Conservation (phyloP, 2,797 vertebrate species). For the Sebastolobus altivelis region DNA sequence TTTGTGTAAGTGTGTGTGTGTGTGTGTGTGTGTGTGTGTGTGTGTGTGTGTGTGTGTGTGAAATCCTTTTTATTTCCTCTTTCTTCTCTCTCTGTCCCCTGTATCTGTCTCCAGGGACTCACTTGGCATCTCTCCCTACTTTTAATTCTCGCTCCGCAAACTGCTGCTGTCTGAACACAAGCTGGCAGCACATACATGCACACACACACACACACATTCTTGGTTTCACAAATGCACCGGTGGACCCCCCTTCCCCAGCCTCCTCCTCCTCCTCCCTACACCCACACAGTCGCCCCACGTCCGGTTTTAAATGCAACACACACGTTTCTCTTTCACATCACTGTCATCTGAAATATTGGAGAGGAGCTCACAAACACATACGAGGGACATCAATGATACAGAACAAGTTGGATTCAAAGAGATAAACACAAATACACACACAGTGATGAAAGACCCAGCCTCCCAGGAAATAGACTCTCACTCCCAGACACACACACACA, state of each 20-base stretch:
- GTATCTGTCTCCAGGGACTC: constrained; percentile 81
- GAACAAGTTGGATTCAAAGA: constrained; percentile 69
- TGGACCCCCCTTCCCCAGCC: neutral
- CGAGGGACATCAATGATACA: constrained; percentile 54
- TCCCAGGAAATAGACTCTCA: constrained; percentile 57
- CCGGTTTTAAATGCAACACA: constrained; percentile 45
- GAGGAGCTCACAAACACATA: constrained; percentile 48
- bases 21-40: constrained; percentile 24
- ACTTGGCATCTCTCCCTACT: constrained; percentile 83
- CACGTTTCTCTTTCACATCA: constrained; percentile 47
- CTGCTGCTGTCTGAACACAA: constrained; percentile 82
- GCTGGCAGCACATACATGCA: constrained; percentile 63
- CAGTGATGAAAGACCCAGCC: constrained; percentile 56
- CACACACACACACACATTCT: constrained; percentile 22
- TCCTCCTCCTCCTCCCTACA: constrained; percentile 1
- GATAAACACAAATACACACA: constrained; percentile 62
- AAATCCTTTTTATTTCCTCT: constrained; percentile 78
- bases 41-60: constrained; percentile 34
- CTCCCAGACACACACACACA: constrained; percentile 31
- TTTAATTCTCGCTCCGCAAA: constrained; percentile 83
- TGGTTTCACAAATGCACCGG: constrained; percentile 48
- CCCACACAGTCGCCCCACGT: constrained; percentile 40
- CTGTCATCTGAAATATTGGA: constrained; percentile 69
- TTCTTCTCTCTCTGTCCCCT: constrained; percentile 81
- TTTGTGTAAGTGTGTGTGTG: constrained; percentile 50